Conservation (phyloP, 2,113 vertebrate genomes). For the Muntiacus muntjak region DNA sequence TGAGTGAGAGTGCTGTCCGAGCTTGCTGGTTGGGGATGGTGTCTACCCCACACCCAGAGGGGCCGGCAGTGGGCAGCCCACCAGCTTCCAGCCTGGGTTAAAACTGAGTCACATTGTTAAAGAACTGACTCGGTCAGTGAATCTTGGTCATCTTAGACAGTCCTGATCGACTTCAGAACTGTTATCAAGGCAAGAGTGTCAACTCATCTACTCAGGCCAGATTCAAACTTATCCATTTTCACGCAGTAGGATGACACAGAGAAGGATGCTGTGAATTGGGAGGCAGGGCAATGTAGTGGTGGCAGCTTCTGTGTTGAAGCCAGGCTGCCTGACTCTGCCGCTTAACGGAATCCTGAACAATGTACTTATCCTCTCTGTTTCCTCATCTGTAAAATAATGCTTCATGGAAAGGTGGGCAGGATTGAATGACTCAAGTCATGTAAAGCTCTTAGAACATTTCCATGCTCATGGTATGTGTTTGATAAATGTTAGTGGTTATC, state of each 20-base stretch:
- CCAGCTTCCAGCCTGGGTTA: background rate
- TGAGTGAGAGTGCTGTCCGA: background rate
- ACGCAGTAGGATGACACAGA: fast-evolving
- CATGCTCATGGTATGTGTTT: background rate
- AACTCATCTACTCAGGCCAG: background rate
- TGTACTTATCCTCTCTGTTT: background rate
- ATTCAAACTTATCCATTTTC: background rate
- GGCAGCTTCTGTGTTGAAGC: background rate
- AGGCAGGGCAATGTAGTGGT: fast-evolving
- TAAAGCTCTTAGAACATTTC: background rate
- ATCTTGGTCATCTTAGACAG: background rate
- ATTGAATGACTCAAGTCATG: background rate
- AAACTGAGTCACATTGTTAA: background rate
- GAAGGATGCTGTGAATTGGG: background rate
- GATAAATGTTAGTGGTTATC: background rate
- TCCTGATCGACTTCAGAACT: background rate
- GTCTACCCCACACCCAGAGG: background rate
- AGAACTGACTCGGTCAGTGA: background rate
- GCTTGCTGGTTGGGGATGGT: fast-evolving
- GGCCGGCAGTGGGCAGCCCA: background rate
- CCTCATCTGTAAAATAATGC: background rate
- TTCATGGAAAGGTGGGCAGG: background rate
- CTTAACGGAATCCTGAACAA: background rate
- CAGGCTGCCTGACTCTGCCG: background rate
- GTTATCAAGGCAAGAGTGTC: fast-evolving